Base-by-base conservation (phyloP, 2,113 vertebrate genomes). In the Blennius ocellaris region DNA sequence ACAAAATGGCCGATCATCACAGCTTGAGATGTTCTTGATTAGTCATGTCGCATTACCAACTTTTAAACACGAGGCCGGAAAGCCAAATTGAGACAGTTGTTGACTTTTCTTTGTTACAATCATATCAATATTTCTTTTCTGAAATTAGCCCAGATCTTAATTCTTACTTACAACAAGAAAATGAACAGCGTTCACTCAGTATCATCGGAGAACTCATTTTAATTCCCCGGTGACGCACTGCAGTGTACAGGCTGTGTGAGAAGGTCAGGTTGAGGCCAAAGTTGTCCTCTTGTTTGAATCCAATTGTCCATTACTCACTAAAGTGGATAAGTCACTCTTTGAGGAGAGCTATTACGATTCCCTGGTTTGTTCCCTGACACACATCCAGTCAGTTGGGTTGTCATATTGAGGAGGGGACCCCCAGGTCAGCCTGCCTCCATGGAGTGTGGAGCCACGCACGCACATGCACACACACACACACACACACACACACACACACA, bases 391-490 rank as follows among this genome's bases (percentile, higher is more conserved):
- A 78, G 74, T 73, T 61, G 59, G 55, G 62, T 74, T 90, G 86
- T 90, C 85, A 89, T 59, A 53, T 68, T 82, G 87, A 91, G 76
- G 36, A 84, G 81, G 76, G 74, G 87, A 89, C 86, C 90, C 88
- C 85, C 89, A 85, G 78, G 81, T 60, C 72, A 84, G 88, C 21
- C 11, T 65, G 68, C 62, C 84, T 86, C 81, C 66, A 44, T 63
- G 54, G 53, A 56, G 76, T 80, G 62, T 70, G 79, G 7, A 68
- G 73, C 76, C 70, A 59, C 38, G 78, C n/a, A n/a, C n/a, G n/a
- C n/a, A n/a, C n/a, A n/a, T n/a, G n/a, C 54, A 49, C 57, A 45
- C 54, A 64, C 74, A 70, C 44, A 69, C 63, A 66, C 69, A 64
- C 44, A 59, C 43, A 71, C 60, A 69, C 62, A 77, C 52, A 82